Evolutionary conservation across 2,797 vertebrate genomes (phyloP).

Genomic region (Menidia menidia): DNA sequence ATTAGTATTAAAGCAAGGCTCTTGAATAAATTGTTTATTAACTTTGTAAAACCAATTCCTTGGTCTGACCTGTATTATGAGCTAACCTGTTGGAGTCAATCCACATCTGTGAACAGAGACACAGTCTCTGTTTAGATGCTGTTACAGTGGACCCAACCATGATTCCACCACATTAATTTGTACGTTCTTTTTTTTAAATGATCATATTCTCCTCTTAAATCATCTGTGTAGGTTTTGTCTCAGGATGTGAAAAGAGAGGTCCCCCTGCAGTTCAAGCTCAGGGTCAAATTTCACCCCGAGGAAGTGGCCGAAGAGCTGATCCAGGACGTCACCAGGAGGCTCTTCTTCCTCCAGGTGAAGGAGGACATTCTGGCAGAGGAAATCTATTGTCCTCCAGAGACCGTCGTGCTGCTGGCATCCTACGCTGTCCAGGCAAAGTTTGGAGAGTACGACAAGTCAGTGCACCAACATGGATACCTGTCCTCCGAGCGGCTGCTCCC

Average conservation of each 20-base stretch:
- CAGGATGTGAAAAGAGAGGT: constrained; percentile 93
- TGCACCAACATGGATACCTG: constrained; percentile 88
- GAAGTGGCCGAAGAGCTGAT: constrained; percentile 95
- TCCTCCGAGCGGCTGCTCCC: constrained; percentile 88
- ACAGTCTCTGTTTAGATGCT: too few species aligned
- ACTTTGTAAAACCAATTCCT: too few species aligned
- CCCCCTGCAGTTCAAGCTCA: constrained; percentile 93
- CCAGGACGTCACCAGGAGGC: constrained; percentile 95
- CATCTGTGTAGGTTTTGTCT: constrained; percentile 85
- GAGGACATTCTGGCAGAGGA: constrained; percentile 90
- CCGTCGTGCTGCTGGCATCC: constrained; percentile 94
- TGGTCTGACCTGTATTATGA: too few species aligned
- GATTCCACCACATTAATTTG: too few species aligned
- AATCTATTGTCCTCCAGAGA: constrained; percentile 95
- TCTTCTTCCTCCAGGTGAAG: constrained; percentile 96
- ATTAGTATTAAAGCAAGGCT: too few species aligned
- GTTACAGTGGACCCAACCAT: too few species aligned
- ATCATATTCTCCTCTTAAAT: neutral
- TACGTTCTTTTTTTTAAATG: too few species aligned
- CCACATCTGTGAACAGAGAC: too few species aligned
- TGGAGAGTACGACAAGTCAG: constrained; percentile 86
- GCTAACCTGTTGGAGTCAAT: too few species aligned
- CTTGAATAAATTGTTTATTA: too few species aligned
- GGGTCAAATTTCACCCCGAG: constrained; percentile 93
- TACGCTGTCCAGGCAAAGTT: constrained; percentile 95